Conservation (phyloP, 2,888 invertebrate species). For the Apocheima hispidaria region DNA sequence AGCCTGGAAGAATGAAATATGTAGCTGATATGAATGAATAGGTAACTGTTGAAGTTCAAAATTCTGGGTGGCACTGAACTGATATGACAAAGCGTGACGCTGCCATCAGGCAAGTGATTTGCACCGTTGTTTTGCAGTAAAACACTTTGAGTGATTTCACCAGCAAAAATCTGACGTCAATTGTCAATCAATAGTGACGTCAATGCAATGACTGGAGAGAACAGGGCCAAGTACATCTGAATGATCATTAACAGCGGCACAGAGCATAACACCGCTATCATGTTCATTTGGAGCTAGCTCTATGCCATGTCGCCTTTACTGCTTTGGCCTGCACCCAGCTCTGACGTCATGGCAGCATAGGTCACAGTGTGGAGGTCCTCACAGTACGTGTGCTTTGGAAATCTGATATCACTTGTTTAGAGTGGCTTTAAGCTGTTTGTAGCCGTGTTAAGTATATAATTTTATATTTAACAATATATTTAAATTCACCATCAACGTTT, state of each 20-base stretch:
- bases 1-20: slow-evolving; percentile 11
- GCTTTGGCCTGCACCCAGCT: slow-evolving; percentile 31
- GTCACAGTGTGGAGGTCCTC: slow-evolving; percentile 15
- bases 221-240: slow-evolving; percentile 4
- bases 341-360: slow-evolving; percentile 33
- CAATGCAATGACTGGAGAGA: neutral
- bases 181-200: neutral
- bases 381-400: slow-evolving; percentile 14
- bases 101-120: too few species aligned
- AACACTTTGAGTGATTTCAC: neutral
- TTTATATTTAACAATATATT: too few species aligned
- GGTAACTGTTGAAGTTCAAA: too few species aligned
- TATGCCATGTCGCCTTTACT: slow-evolving; percentile 20
- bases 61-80: too few species aligned
- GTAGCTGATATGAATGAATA: too few species aligned
- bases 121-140: too few species aligned
- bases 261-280: slow-evolving; percentile 17
- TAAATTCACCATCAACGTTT: too few species aligned
- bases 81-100: too few species aligned
- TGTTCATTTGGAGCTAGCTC: slow-evolving; percentile 21
- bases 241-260: slow-evolving; percentile 16
- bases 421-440: too few species aligned
- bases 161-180: neutral
- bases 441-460: too few species aligned
- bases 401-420: neutral